A percentile compares a stretch with the other conserved stretches of the same genome.
Evolutionary conservation across 2,797 vertebrate species (phyloP).

Genomic region (Hirundo rustica): DNA sequence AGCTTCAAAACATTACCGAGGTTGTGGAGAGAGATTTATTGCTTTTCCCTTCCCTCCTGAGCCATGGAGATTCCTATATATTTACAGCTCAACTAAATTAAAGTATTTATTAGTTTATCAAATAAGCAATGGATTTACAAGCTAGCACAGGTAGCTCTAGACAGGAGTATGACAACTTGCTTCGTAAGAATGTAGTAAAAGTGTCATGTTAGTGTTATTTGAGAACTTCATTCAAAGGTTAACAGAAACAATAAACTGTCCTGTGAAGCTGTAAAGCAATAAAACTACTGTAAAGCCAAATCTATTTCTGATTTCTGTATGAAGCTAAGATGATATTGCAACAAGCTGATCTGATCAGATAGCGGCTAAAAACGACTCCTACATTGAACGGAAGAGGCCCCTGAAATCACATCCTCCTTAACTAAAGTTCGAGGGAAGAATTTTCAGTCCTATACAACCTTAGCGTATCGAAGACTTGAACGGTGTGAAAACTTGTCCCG

Average conservation of each 20-base stretch:
- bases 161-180: background rate
- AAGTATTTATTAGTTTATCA: background rate
- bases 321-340: background rate
- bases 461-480: background rate
- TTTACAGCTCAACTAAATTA: too few relatives aligned
- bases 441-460: background rate
- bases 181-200: background rate
- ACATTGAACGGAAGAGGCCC: rapidly evolving
- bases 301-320: background rate
- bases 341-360: background rate
- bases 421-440: background rate
- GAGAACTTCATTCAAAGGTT: background rate
- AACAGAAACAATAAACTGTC: background rate
- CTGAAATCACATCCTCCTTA: background rate
- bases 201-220: rapidly evolving
- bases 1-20: background rate
- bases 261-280: background rate
- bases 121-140: background rate
- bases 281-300: background rate
- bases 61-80: background rate
- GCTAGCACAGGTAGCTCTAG: background rate
- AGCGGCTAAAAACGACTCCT: rapidly evolving
- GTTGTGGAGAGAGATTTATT: background rate
- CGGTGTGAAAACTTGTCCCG: background rate
- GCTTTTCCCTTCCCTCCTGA: background rate